Conservation (phyloP, 2,113 vertebrate genomes). For the Dunckerocampus dactyliophorus region DNA sequence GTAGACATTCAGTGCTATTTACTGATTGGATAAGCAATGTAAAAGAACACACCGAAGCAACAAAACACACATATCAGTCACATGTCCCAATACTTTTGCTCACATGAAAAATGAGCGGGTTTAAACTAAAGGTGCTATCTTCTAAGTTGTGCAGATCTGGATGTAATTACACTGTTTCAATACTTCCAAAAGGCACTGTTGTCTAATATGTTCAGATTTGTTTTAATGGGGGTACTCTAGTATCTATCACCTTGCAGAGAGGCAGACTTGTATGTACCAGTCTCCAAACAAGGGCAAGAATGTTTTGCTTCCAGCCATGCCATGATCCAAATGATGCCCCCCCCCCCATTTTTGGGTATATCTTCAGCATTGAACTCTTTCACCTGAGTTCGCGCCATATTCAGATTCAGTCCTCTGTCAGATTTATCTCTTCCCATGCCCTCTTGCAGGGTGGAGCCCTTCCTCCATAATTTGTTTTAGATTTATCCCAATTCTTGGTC, state of each 20-base stretch:
- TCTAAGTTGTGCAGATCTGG: no score
- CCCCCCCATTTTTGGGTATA: conserved; percentile 51
- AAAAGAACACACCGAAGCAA: no score
- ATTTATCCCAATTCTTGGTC: no score
- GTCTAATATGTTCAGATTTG: neutral
- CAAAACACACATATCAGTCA: no score
- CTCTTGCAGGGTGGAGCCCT: neutral
- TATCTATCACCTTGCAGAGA: conserved; percentile 11
- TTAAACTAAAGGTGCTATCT: no score
- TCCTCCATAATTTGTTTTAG: no score
- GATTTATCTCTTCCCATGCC: neutral
- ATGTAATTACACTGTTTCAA: no score
- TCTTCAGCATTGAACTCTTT: conserved; percentile 39
- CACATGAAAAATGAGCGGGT: no score
- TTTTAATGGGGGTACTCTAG: neutral
- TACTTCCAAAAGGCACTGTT: neutral
- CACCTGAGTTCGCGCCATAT: conserved; percentile 47
- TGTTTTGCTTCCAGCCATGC: conserved; percentile 30
- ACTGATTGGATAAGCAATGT: no score
- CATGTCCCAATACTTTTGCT: no score
- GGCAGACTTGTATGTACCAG: conserved; percentile 19
- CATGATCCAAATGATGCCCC: conserved; percentile 38
- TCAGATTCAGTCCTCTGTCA: neutral
- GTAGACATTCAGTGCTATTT: no score
- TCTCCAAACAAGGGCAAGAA: conserved; percentile 62